Conservation (phyloP, 2,888 invertebrate species). For the Pachydiplax longipennis region DNA sequence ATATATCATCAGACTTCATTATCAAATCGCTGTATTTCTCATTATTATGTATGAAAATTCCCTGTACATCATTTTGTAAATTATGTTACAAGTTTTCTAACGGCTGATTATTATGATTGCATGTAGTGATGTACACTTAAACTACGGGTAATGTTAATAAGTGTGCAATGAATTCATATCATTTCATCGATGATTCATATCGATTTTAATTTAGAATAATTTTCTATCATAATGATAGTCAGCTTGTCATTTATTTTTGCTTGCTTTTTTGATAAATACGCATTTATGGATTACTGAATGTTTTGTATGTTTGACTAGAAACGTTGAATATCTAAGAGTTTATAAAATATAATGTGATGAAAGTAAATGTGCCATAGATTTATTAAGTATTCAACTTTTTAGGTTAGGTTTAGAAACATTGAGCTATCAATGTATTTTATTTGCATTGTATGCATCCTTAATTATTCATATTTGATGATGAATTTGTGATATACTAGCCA, state of each 20-base stretch:
- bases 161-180: not conserved
- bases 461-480: not conserved
- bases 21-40: not conserved
- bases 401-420: constrained; percentile 3
- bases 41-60: not conserved
- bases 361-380: constrained; percentile 2
- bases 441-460: not conserved
- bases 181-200: not conserved
- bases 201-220: not conserved
- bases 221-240: not conserved
- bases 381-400: not conserved
- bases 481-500: not conserved
- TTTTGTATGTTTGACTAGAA: not conserved
- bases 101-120: not conserved
- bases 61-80: not conserved
- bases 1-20: not conserved
- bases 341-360: not conserved
- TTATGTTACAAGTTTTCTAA: not conserved
- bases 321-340: not conserved
- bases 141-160: constrained; percentile 21
- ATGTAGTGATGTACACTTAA: not conserved
- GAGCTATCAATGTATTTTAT: not conserved
- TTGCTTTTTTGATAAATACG: not conserved
- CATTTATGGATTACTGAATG: not conserved
- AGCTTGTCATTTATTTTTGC: not conserved